Percentiles rank a stretch among this genome's conserved stretches.
phyloP scores from a whole-genome alignment of 2,113 vertebrate genomes.

The Pachyramphus minor region DNA sequence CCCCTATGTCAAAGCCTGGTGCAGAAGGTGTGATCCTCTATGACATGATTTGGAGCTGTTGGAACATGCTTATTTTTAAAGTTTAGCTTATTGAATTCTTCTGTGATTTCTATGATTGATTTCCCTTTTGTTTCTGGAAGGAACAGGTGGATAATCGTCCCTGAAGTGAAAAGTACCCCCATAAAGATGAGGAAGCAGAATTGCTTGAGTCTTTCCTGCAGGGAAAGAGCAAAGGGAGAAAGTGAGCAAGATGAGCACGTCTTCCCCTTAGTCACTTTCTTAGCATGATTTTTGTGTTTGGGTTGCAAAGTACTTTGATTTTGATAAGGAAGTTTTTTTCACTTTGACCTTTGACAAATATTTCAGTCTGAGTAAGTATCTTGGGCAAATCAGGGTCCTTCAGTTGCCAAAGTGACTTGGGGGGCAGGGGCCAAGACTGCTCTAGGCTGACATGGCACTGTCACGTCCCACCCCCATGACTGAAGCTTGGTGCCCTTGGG shows the following conservation, averaged over 20 bases:
- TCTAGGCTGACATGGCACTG: background rate
- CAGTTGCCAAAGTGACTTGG: background rate
- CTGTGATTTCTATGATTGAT: conserved; percentile 78
- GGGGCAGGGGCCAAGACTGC: background rate
- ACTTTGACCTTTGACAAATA: background rate
- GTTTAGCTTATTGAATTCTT: conserved; percentile 83
- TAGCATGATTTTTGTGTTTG: background rate
- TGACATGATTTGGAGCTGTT: background rate
- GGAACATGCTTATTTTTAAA: conserved; percentile 62
- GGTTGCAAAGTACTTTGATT: background rate
- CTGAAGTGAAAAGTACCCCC: conserved; percentile 72
- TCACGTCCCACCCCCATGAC: rapidly evolving
- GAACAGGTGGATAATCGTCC: conserved; percentile 72
- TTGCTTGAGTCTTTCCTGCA: conserved; percentile 77
- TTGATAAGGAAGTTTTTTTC: background rate
- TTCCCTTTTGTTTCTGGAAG: conserved; percentile 90
- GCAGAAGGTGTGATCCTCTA: conserved; percentile 33
- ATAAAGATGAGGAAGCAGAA: conserved; percentile 86
- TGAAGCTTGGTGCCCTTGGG: background rate
- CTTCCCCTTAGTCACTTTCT: background rate
- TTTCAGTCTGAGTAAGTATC: background rate
- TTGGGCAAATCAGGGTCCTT: background rate
- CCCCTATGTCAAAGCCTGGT: conserved; percentile 36
- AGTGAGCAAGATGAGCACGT: background rate
- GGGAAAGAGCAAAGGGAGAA: conserved; percentile 12